phyloP scores from a whole-genome alignment of 1,140 invertebrate genomes.

The Heliconius himera region DNA sequence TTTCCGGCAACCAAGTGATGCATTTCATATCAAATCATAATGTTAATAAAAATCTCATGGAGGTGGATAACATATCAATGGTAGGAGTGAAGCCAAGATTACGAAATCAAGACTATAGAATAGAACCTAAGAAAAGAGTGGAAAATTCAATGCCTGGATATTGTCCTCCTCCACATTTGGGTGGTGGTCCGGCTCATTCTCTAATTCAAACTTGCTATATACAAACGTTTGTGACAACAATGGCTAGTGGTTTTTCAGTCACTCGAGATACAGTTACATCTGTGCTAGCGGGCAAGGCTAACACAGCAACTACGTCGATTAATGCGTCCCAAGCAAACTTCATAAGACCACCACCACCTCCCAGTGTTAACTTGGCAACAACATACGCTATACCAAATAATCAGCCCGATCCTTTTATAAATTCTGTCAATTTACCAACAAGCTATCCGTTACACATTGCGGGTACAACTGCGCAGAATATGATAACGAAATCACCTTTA shows the following conservation, averaged over 20 bases:
- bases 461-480: conserved; percentile 76
- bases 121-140: conserved; percentile 57
- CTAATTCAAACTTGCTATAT: conserved; percentile 71
- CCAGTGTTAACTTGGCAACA: conserved; percentile 78
- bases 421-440: conserved; percentile 74
- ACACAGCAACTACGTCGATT: conserved; percentile 88
- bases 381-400: conserved; percentile 75
- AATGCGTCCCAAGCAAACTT: conserved; percentile 83
- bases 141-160: conserved; percentile 77
- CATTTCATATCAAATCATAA: conserved; percentile 79
- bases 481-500: conserved; percentile 87
- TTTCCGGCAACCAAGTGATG: conserved; percentile 73
- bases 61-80: conserved; percentile 79
- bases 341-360: conserved; percentile 71
- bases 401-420: conserved; percentile 69
- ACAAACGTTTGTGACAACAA: conserved; percentile 84
- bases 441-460: conserved; percentile 79
- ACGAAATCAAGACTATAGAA: conserved; percentile 59
- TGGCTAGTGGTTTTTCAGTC: conserved; percentile 88
- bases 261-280: conserved; percentile 90
- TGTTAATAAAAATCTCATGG: conserved; percentile 78
- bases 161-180: conserved; percentile 74
- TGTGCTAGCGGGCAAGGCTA: conserved; percentile 87
- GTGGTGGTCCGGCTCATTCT: conserved; percentile 64
- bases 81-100: conserved; percentile 67